Base-by-base conservation (phyloP, 2,113 vertebrate genomes). In the Ia io region DNA sequence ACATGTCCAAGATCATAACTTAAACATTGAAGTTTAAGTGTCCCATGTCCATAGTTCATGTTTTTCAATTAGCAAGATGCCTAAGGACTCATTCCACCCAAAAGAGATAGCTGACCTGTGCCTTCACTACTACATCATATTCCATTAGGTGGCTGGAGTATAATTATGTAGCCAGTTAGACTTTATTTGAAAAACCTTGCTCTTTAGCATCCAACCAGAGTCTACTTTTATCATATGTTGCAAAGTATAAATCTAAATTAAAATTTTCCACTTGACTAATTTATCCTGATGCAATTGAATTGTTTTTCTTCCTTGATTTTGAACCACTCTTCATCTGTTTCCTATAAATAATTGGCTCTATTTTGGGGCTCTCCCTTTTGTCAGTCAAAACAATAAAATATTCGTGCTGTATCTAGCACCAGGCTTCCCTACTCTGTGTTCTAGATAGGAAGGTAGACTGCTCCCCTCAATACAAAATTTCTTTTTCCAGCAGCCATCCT, bases 221-320 rank as follows among this genome's bases (percentile, higher is more conserved):
- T 86, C 91, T 59, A 28, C 90, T 89, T 91, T 89, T 90, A 96
- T 35, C 35, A 53, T 87, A 13, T 69, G 11, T 61, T 84, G 5
- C 10, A 89, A 93, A 71, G 53, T 77, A 56, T 90, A 74, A 49
- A 56, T 93, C 22, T 79, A 79, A 84, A 77, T 70, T 79, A 65
- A 77, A 67, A 79, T 32, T 95, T 83, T 96, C 59, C 6, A 65
- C 92, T 95, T 93, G 78, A n/a, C 18, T 69, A 82, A 76, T 91
- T 71, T 77, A 59, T 83, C 65, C 63, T 82, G 25, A 91, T 79
- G 28, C 44, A 77, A 79, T 77, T 90, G 85, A 61, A 77, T 69
- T 86, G 67, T 28, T 84, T 93, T 88, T 84, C 37, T 69, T 32
- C 13, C 61, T 42, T 61, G 23, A 59, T 92, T 56, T 92, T 70